A percentile compares a stretch with the other conserved stretches of the same genome.
These are phyloP conservation scores for Chiloscyllium plagiosum DNA, from an alignment of 2,113 vertebrate genomes.

Conservation along the genomic window DNA sequence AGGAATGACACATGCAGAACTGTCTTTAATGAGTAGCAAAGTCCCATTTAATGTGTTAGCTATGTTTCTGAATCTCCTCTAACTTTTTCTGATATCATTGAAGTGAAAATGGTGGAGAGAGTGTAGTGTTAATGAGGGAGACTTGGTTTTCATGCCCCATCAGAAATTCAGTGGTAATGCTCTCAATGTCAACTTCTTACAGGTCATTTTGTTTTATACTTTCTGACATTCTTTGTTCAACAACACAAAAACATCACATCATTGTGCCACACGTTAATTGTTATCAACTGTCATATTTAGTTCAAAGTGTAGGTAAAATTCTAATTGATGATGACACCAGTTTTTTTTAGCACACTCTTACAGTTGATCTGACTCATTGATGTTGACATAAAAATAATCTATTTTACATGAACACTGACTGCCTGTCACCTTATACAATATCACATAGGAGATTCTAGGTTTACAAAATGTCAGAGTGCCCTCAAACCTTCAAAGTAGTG, in stretches of 20 bases:
- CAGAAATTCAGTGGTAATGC: neutral
- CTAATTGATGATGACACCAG: neutral
- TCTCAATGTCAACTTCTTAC: neutral
- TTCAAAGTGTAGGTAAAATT: neutral
- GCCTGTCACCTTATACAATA: neutral
- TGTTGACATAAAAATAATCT: constrained; percentile 8
- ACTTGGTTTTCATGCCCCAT: neutral
- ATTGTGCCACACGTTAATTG: neutral
- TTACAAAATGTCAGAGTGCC: neutral
- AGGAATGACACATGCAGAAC: no score
- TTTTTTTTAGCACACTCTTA: neutral
- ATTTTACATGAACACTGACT: neutral
- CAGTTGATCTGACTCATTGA: neutral
- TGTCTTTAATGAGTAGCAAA: neutral
- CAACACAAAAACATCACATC: neutral
- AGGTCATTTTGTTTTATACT: neutral
- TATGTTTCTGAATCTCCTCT: neutral
- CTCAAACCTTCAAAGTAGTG: neutral
- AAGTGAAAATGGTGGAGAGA: neutral
- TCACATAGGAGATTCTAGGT: neutral
- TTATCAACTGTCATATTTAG: constrained; percentile 18
- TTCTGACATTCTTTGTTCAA: neutral
- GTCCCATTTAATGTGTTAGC: neutral
- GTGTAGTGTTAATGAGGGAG: neutral
- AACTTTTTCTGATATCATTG: neutral